A percentile compares a stretch with the other conserved stretches of the same genome.
phyloP scores from a whole-genome alignment of 92 coral and sea anemone species.

The Montipora capitata region DNA sequence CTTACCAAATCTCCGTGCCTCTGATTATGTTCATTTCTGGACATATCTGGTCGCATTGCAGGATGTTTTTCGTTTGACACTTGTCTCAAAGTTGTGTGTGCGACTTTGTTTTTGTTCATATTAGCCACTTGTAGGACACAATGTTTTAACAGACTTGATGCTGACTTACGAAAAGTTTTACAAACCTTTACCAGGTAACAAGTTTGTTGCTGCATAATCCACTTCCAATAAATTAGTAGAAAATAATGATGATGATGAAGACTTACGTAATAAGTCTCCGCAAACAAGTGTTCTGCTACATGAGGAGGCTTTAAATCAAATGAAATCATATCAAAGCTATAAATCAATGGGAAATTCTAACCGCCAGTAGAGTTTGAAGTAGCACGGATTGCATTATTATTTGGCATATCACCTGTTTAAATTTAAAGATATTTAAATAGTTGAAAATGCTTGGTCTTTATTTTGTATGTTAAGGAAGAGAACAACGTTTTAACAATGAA shows the following conservation, averaged over 20 bases:
- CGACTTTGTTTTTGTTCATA: neutral
- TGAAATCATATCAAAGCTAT: too few relatives aligned
- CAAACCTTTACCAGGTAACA: conserved; percentile 91
- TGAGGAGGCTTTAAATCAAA: too few relatives aligned
- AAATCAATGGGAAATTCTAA: too few relatives aligned
- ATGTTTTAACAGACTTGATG: conserved; percentile 88
- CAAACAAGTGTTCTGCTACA: too few relatives aligned
- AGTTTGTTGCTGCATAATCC: neutral
- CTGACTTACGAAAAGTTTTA: conserved; percentile 93
- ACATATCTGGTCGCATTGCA: neutral
- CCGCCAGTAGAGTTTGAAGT: too few relatives aligned
- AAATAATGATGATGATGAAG: too few relatives aligned
- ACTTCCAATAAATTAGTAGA: neutral
- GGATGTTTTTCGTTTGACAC: too few relatives aligned
- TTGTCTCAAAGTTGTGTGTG: neutral
- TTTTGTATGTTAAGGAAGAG: neutral
- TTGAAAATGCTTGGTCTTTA: neutral
- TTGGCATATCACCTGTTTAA: neutral
- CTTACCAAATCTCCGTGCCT: neutral
- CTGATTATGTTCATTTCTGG: neutral
- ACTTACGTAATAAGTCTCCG: too few relatives aligned
- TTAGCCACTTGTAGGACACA: conserved; percentile 98
- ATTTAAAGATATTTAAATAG: neutral
- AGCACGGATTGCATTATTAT: too few relatives aligned
- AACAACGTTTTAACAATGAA: neutral